Percentiles rank a stretch among this genome's conserved stretches.
Conservation (phyloP, 2,113 vertebrate species). For the Eidolon helvum region DNA sequence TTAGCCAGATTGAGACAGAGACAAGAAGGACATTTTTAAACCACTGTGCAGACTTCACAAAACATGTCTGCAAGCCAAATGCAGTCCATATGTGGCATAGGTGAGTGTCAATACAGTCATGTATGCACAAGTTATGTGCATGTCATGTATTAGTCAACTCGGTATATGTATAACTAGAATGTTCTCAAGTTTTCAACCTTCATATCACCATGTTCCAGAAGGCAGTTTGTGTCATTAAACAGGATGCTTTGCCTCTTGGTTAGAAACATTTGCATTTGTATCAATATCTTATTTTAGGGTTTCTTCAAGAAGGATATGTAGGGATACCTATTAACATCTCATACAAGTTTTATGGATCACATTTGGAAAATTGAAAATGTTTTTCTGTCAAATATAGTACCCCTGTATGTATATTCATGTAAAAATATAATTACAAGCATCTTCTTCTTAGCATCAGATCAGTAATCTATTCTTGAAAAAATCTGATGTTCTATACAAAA, state of each 20-base stretch:
- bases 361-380: not conserved
- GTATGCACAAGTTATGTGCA: not conserved
- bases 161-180: not conserved
- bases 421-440: not conserved
- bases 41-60: not conserved
- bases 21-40: not conserved
- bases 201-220: not conserved
- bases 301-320: not conserved
- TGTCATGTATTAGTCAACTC: not conserved
- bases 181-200: not conserved
- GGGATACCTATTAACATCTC: not conserved
- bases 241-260: not conserved
- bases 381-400: not conserved
- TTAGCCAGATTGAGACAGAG: not conserved
- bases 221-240: not conserved
- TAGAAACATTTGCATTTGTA: not conserved
- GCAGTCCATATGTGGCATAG: too few species aligned
- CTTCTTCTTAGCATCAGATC: not conserved
- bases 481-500: not conserved
- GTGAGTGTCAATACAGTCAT: not conserved
- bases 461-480: constrained; percentile 29
- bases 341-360: not conserved
- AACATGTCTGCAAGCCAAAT: not conserved
- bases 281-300: not conserved
- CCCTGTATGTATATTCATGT: not conserved